phyloP scores from a whole-genome alignment of 2,113 vertebrate genomes.

The Laticauda colubrina region DNA sequence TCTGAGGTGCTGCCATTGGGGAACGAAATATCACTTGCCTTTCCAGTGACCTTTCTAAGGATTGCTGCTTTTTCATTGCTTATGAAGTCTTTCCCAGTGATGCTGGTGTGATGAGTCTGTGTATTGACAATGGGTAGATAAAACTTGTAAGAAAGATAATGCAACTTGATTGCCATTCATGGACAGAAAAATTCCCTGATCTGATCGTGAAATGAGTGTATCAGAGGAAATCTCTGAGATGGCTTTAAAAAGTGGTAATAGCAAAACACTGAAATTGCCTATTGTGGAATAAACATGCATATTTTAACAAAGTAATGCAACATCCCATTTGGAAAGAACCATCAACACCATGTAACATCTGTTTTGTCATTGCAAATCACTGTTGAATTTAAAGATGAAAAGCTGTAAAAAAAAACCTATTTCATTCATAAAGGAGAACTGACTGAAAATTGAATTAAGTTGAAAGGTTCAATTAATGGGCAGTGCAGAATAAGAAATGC shows the following conservation, averaged over 20 bases:
- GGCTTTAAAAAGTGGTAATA: not conserved
- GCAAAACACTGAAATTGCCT: not conserved
- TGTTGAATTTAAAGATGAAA: slow-evolving; percentile 30
- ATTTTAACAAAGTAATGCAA: not conserved
- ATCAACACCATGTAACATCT: not conserved
- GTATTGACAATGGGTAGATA: not conserved
- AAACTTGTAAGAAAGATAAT: not conserved
- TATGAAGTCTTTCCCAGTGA: not conserved
- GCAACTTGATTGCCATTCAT: not conserved
- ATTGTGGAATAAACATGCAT: not conserved
- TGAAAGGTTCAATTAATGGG: slow-evolving; percentile 17
- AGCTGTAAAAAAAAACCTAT: slow-evolving; percentile 5
- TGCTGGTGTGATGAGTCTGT: not conserved
- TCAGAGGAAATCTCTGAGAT: not conserved
- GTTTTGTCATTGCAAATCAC: not conserved
- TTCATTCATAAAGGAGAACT: slow-evolving; percentile 24
- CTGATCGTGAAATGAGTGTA: not conserved
- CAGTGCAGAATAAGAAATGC: slow-evolving; percentile 21
- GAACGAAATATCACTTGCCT: not conserved
- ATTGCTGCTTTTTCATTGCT: not conserved
- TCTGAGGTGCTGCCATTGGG: not conserved
- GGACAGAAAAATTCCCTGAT: not conserved
- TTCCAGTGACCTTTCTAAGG: not conserved
- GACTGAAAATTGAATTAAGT: slow-evolving; percentile 31
- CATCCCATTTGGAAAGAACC: not conserved